Evolutionary conservation across 2,113 vertebrate species (phyloP), one percentile per base, ranked within the genome.

Genomic region (Brevimyrus niger): DNA sequence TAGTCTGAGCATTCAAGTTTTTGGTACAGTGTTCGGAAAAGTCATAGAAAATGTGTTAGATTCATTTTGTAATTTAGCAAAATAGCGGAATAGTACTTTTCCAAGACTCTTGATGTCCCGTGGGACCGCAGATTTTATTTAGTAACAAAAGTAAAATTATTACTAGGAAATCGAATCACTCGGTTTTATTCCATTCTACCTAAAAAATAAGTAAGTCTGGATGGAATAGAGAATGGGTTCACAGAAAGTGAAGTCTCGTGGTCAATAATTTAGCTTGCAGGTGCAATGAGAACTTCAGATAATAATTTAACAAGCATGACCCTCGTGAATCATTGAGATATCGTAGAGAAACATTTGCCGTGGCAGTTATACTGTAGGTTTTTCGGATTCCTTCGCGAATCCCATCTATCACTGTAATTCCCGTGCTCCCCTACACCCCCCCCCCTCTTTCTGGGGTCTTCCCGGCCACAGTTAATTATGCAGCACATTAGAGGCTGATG

Each of bases 181-280:
- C 10, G 4, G 27, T 27, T 65, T 65, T 69, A 31, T 69, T n/a
- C 55, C 55, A 61, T 61, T 69, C 8, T 69, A 31, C n/a, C 61
- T 31, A 65, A 65, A 27, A 65, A 61, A 61, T 61, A 61, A 65
- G 9, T 13, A 69, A 83, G 80, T 83, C 80, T 23, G 13, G 17
- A 10, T 83, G 5, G 35, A 17, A 44, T 44, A 10, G 46, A 21
- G 82, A 47, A 47, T 47, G 82, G 82, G 46, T 10, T 23, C 82
- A 9, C 82, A n/a, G 42, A 83, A 46, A 44, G 21, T n/a, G 8
- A 85, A 46, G 8, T n/a, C 7, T 46, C 4, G 3, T 48, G 82
- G 38, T 86, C 44, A 55, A 55, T 53, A 87, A 53, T 87, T 87
- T 87, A 87, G n/a, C 85, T 87, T 15, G 84, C 4, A 35, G n/a